Base-by-base conservation (phyloP, 2,888 invertebrate genomes). In the Mythimna vitellina region DNA sequence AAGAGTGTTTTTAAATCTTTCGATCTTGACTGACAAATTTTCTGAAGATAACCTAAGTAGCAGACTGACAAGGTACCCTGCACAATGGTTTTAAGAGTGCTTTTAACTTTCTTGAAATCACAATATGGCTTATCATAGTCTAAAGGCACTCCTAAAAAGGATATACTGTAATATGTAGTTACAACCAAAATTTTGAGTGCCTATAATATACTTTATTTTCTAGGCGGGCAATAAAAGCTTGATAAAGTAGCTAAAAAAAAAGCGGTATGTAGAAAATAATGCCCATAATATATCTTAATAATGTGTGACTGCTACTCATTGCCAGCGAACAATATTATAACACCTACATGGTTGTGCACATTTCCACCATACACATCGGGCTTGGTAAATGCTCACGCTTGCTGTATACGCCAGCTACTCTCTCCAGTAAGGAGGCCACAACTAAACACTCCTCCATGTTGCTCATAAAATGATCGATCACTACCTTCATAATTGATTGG, bases 401-500 rank as follows among this genome's bases (percentile, higher is more conserved):
- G 20, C 17, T 53, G 51, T 2, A 20, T 46, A n/a, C n/a, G 20
- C 49, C 38, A 65, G 20, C 6, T 61, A 65, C 65, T 79, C 0
- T 35, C 35, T n/a, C 69, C 20, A 75, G 51, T 58, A 17, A 42
- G 17, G 29, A 57, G 8, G 1, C 6, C 10, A 32, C 0, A 9
- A 53, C 65, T 57, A 68, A 83, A 84, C 49, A 51, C 38, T 62
- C 70, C 79, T 54, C 54, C 75, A 53, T 76, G 82, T 85, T 84
- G 81, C 70, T 74, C 66, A 69, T 77, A 79, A 73, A 80, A 86
- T 88, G 88, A 88, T 88, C 87, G 88, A 88, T 88, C 86, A 84
- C 83, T 49, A 58, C 78, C 76, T 86, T 78, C 82, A 76, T 81
- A 88, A 88, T 87, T 87, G 87, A 88, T 87, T 86, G 83, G 78